Evolutionary conservation across 2,797 vertebrate genomes (phyloP), one percentile per base, ranked within the genome.

Genomic region (Tokudaia muenninki): DNA sequence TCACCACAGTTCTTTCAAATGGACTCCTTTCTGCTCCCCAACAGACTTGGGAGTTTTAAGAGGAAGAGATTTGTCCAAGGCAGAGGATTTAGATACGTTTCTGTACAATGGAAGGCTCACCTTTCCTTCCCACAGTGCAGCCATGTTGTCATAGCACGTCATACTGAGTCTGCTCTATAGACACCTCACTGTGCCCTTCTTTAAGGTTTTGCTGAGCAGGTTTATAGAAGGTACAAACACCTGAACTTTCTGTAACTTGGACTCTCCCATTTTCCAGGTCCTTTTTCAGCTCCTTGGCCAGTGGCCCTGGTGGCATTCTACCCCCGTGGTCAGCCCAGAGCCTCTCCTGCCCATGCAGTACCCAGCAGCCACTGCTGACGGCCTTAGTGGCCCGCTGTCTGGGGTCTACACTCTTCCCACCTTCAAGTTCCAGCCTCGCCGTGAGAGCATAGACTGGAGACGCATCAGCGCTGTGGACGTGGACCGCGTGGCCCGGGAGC

Each of bases 391-490:
- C 59, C 44, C 93, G 3, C 31, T 93, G 4, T 4, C 92, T 0
- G 70, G 83, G n/a, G 89, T 91, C 0, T 89, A 74, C 6, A 72
- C 90, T 0, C n/a, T 97, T 22, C 98, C 98, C 1, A n/a, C 96
- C 41, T 99, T 99, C 95, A 98, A 96, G 87, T 99, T 99, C 97
- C 98, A 99, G 47, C 94, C 98, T n/a, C 98, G 98, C 12, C 55
- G 50, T 0, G 97, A 98, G 17, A 44, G 92, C 0, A 4, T 99
- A 55, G 99, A 99, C 97, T 99, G 99, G 99, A 98, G 98, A n/a
- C 98, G 98, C 41, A 97, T 99, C 50, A 98, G 98, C 0, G 95
- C 98, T 6, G 91, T 99, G 1, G 98, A 99, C 0, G 98, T 99
- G 97, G 99, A 99, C 12, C 98, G 95, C 0, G 98, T 99, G 91